Base-by-base conservation (phyloP, 2,888 invertebrate species). In the Oscheius sp. region DNA sequence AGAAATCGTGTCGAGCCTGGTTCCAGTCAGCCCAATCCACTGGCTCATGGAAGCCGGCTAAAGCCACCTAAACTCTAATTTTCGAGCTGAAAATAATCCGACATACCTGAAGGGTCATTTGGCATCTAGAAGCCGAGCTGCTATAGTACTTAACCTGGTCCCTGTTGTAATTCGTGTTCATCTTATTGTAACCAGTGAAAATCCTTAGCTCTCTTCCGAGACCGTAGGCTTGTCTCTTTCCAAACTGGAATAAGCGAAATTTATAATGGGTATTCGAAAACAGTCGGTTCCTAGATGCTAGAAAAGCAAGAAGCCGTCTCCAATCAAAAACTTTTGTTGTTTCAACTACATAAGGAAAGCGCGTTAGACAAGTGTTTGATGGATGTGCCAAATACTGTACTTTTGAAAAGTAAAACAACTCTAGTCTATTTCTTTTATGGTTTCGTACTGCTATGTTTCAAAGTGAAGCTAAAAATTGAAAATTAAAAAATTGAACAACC, bases 51-150 rank as follows among this genome's bases (percentile, higher is more conserved):
- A 74, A 37, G 0, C 74, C 74, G 11, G 74, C 70, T 29, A 62
- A 47, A 10, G 70, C 74, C 9, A 66, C 21, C 73, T 73, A 42
- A 7, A 60, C 10, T 21, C 9, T 13, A 7, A 60, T n/a, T 35
- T 4, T 35, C 3, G 29, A 60, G 4, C n/a, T 9, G 37, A 0
- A 63, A 13, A n/a, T 7, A 2, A 37, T 11, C 37, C 42, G 11
- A 37, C 1, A 7, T 59, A 79, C 83, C 78, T 83, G 85, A 32
- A 86, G 75, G 2, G 85, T 84, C 83, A 81, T 84, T 70, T 86
- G 85, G 68, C 84, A 85, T 50, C 86, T 70, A 48, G 82, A 79
- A 5, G 86, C 85, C 50, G 79, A 80, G 35, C 82, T 82, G 13
- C 79, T 79, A 73, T 76, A 83, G 72, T 81, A 85, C 55, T 81